These are phyloP conservation scores for Medauroidea extradentata DNA, from an alignment of 1,140 invertebrate species.

Conservation along the genomic window DNA sequence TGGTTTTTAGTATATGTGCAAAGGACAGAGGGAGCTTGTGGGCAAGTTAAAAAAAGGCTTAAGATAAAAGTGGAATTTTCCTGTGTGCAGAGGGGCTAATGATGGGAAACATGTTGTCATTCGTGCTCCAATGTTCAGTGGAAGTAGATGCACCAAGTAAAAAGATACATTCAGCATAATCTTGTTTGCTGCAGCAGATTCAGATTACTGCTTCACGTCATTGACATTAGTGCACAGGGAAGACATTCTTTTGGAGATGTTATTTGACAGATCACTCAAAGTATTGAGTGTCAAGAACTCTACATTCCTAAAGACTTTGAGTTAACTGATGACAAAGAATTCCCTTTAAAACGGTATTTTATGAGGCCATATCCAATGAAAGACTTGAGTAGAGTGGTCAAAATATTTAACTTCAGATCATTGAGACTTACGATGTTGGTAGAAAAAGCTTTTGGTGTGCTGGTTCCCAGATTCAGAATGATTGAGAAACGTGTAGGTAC, in stretches of 20 bases:
- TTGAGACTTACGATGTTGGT: too few relatives aligned
- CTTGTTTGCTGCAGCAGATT: slow-evolving; percentile 37
- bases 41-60: slow-evolving; percentile 29
- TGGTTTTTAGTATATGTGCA: too few relatives aligned
- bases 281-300: too few relatives aligned
- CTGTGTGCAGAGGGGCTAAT: slow-evolving; percentile 40
- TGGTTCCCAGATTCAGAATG: too few relatives aligned
- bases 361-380: too few relatives aligned
- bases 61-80: slow-evolving; percentile 40
- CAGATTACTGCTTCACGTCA: slow-evolving; percentile 33
- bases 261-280: slow-evolving; percentile 16
- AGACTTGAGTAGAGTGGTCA: too few relatives aligned
- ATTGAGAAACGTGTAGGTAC: too few relatives aligned
- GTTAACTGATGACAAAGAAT: too few relatives aligned
- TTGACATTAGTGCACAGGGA: slow-evolving; percentile 38
- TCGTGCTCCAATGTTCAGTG: slow-evolving; percentile 25
- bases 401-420: too few relatives aligned
- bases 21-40: slow-evolving; percentile 28
- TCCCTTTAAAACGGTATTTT: too few relatives aligned
- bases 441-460: too few relatives aligned
- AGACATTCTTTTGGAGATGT: slow-evolving; percentile 34
- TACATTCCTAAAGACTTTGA: too few relatives aligned
- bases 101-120: slow-evolving; percentile 39
- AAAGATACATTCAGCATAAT: slow-evolving; percentile 33
- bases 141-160: slow-evolving; percentile 41